Evolutionary conservation across 2,888 invertebrate genomes (phyloP), one percentile per base, ranked within the genome.

Genomic region (Amiota mariae): DNA sequence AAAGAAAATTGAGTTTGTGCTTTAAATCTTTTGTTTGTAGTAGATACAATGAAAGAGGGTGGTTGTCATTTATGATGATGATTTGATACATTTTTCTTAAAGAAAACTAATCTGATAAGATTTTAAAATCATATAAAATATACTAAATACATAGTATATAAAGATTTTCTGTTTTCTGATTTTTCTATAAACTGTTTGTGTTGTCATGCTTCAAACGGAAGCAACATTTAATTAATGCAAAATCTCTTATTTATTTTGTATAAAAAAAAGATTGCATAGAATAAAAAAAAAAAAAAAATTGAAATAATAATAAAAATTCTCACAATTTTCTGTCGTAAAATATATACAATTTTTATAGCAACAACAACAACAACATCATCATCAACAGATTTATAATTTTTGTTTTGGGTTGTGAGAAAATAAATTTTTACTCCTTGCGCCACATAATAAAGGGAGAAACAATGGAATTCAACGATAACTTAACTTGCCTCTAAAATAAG

Each of bases 211-310:
- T 18, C 73, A 75, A 79, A 79, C 84, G 84, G 84, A 84, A 84
- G 84, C 73, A 77, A 72, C 76, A 83, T 49, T 71, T 84, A 84
- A 86, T 84, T 85, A 84, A 84, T 84, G 83, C 85, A 81, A 85
- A 36, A 85, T 80, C 79, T 78, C 81, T 81, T 82, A 85, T 84
- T 85, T 84, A 81, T 51, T 36, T 6, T n/a, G 61, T 82, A 80
- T 54, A 82, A n/a, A n/a, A n/a, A 71, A 12, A 74, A 75, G 72
- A 75, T 61, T 51, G 11, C 64, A 66, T 36, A 66, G n/a, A 24
- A 63, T 12, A 46, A 63, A 59, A 63, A 64, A 74, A 71, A 72
- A 74, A 71, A 70, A 71, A 76, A 70, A 68, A 74, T 66, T 70
- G 59, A 56, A 77, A 79, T 80, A 80, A 75, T 80, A 68, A 11